These are phyloP conservation scores for Eustalomyia histrio DNA, from an alignment of 2,888 invertebrate genomes.

Conservation along the genomic window DNA sequence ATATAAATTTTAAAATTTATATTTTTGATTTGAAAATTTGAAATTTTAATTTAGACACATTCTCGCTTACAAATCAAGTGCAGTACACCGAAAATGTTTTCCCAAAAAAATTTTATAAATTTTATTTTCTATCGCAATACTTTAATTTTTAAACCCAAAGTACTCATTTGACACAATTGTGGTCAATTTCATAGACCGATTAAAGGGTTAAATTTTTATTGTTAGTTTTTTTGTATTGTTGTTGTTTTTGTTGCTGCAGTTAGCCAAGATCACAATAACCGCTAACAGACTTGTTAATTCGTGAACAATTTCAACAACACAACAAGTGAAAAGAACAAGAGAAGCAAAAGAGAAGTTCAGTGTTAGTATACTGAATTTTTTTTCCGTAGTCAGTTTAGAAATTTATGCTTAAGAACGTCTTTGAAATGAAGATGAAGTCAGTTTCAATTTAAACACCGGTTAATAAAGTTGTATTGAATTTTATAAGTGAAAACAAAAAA, in stretches of 20 bases:
- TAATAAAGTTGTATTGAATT: conserved; percentile 49
- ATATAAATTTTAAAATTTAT: no score
- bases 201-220: background rate
- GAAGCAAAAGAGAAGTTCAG: conserved; percentile 14
- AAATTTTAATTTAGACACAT: no score
- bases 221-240: conserved; percentile 6
- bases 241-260: conserved; percentile 13
- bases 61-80: no score
- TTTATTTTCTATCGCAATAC: no score
- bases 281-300: conserved; percentile 55
- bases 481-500: conserved; percentile 18
- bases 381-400: background rate
- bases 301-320: conserved; percentile 26
- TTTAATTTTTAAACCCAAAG: no score
- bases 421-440: conserved; percentile 39
- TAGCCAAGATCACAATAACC: conserved; percentile 43
- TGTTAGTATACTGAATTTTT: background rate
- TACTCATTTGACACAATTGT: no score
- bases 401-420: conserved; percentile 56
- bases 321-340: conserved; percentile 10
- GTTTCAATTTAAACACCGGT: conserved; percentile 55
- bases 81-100: no score
- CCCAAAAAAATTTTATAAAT: no score
- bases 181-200: no score
- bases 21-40: no score